phyloP scores from a whole-genome alignment of 2,888 invertebrate species.

The Sinohyriopsis cumingii region DNA sequence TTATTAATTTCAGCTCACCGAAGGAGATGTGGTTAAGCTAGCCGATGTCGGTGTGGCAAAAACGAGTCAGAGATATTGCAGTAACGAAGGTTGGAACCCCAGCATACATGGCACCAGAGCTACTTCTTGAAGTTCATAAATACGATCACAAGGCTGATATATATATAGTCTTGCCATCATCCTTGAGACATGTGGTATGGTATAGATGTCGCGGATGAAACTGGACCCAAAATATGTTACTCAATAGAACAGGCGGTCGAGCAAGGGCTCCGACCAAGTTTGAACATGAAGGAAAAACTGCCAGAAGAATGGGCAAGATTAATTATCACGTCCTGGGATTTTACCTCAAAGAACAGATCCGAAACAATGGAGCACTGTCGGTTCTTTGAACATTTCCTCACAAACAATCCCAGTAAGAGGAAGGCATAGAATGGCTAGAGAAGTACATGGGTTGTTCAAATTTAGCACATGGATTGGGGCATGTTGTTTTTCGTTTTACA shows the following conservation, averaged over 20 bases:
- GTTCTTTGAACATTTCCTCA: constrained; percentile 17
- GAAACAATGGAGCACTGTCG: constrained; percentile 13
- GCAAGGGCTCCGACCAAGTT: constrained; percentile 47
- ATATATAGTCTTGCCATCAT: constrained; percentile 42
- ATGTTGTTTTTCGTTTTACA: too few relatives aligned
- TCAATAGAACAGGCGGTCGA: constrained; percentile 32
- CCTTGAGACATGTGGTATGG: constrained; percentile 65
- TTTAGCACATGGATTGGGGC: too few relatives aligned
- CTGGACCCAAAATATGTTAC: constrained; percentile 19
- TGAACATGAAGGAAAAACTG: constrained; percentile 41
- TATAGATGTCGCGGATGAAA: constrained; percentile 44
- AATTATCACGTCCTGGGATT: constrained; percentile 44
- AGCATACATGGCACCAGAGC: constrained; percentile 59
- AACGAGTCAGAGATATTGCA: constrained; percentile 44
- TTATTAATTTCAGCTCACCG: constrained; percentile 5
- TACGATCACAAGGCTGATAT: constrained; percentile 54
- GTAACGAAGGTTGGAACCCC: constrained; percentile 50
- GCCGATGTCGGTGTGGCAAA: constrained; percentile 62
- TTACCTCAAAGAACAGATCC: constrained; percentile 36
- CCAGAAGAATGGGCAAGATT: constrained; percentile 41
- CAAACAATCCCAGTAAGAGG: constrained; percentile 7
- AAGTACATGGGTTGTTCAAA: too few relatives aligned
- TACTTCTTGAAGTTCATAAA: constrained; percentile 36
- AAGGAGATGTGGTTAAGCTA: constrained; percentile 40
- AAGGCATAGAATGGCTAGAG: too few relatives aligned